A percentile compares a stretch with the other conserved stretches of the same genome.
Evolutionary conservation across 2,888 invertebrate species (phyloP).

Genomic region (Cataglyphis albicans): DNA sequence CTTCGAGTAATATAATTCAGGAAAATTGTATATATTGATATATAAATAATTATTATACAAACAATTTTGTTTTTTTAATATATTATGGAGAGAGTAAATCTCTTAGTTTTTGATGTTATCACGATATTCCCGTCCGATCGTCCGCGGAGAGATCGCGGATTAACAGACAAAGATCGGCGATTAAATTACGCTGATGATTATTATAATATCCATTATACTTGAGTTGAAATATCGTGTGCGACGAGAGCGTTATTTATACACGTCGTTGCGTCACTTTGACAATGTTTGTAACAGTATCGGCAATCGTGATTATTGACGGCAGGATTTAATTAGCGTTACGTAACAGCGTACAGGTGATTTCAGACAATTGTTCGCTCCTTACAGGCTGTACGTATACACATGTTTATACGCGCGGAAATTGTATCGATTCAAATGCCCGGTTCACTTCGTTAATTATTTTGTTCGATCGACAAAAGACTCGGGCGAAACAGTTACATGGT

Average conservation of each 20-base stretch:
- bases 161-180: slow-evolving; percentile 18
- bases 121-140: neutral
- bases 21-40: neutral
- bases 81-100: neutral
- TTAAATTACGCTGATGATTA: slow-evolving; percentile 13
- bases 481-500: slow-evolving; percentile 56
- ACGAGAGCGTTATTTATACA: slow-evolving; percentile 26
- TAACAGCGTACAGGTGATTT: slow-evolving; percentile 48
- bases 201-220: slow-evolving; percentile 23
- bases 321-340: slow-evolving; percentile 61
- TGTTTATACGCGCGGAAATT: slow-evolving; percentile 40
- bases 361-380: slow-evolving; percentile 58
- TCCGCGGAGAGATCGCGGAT: neutral
- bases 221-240: slow-evolving; percentile 14
- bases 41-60: neutral
- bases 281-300: slow-evolving; percentile 45
- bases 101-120: neutral
- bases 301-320: slow-evolving; percentile 26
- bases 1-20: neutral
- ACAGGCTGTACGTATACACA: neutral
- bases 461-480: slow-evolving; percentile 67
- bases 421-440: slow-evolving; percentile 67
- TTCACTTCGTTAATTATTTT: slow-evolving; percentile 70
- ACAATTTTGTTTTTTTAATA: neutral
- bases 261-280: slow-evolving; percentile 36